These are phyloP conservation scores for Diabrotica balteata DNA, from an alignment of 2,888 invertebrate genomes.

Conservation along the genomic window DNA sequence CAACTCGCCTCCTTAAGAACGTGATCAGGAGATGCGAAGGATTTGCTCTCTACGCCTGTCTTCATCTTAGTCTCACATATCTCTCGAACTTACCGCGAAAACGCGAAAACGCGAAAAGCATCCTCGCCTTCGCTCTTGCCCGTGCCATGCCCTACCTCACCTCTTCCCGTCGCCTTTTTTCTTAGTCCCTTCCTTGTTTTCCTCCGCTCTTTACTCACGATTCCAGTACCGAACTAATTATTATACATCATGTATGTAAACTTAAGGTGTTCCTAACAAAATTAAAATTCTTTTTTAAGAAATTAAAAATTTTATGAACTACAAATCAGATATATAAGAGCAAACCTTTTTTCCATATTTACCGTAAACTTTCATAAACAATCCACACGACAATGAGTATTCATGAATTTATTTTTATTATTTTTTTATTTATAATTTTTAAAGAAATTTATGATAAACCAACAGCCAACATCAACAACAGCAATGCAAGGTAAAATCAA, in stretches of 20 bases:
- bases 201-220: background rate
- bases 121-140: slow-evolving; percentile 16
- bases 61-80: slow-evolving; percentile 57
- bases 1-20: slow-evolving; percentile 59
- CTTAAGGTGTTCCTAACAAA: no score
- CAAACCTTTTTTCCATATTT: no score
- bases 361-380: no score
- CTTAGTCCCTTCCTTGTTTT: slow-evolving; percentile 12
- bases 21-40: slow-evolving; percentile 59
- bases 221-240: slow-evolving; percentile 6
- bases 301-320: no score
- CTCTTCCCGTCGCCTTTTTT: slow-evolving; percentile 6
- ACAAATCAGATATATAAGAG: no score
- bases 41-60: slow-evolving; percentile 57
- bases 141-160: background rate
- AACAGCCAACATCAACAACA: no score
- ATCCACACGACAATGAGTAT: no score
- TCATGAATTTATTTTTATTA: no score
- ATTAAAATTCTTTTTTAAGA: no score
- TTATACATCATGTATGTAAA: background rate
- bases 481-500: no score
- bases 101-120: slow-evolving; percentile 11
- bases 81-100: slow-evolving; percentile 32
- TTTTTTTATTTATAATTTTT: no score
- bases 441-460: no score